Evolutionary conservation across 2,113 vertebrate species (phyloP), one percentile per base, ranked within the genome.

Genomic region (Ophiodon elongatus): DNA sequence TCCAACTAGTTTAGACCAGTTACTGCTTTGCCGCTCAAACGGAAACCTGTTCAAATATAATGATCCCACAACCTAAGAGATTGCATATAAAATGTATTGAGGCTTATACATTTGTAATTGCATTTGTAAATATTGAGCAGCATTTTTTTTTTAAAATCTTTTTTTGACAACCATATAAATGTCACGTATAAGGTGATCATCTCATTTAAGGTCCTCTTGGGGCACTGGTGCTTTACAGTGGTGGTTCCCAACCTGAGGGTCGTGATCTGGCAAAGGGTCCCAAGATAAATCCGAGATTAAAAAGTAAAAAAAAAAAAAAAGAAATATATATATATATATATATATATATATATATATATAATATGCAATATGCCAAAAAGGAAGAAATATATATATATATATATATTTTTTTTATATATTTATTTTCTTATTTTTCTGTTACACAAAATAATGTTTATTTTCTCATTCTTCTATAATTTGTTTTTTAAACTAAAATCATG

Each of bases 11-110:
- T 80, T 41, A 79, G 54, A 83, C 73, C 70, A 68, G 41, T 37
- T 73, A 25, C 54, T 45, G 11, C 67, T 70, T 59, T 69, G 21
- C 54, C 73, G 76, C 83, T 91, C 82, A 81, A 65, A 84, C 27
- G 73, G 25, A 86, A 85, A 82, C 80, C 83, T 76, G 57, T 62
- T 60, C 14, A 70, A 62, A 47, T 29, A 5, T 67, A 80, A 47
- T 8, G 10, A 23, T 33, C 14, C 8, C 41, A 52, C 25, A 1
- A 9, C 23, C 31, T 4, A 47, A 31, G 37, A 39, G 27, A 19
- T 75, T 45, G 17, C 17, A 31, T 25, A 27, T 33, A 2, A 45
- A 5, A 72, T 15, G 3, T 50, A 25, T 59, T 15, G 25, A 47
- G 37, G 19, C n/a, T n/a, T 33, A 14, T 35, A 23, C 29, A 27